Evolutionary conservation across 2,113 vertebrate genomes (phyloP).

Genomic region (Suricata suricatta): DNA sequence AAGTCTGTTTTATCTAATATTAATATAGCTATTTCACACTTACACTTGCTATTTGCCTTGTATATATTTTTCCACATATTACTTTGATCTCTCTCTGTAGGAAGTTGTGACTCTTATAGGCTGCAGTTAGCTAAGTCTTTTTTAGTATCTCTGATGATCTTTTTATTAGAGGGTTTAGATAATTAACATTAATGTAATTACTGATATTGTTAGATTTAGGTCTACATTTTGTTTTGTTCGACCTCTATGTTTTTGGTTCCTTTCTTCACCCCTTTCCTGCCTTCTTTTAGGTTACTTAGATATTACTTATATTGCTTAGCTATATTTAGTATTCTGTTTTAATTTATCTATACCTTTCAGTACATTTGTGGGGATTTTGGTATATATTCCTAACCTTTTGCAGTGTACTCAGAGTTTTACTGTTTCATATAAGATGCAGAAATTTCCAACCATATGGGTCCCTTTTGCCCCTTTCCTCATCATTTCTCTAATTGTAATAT

Average conservation of each 20-base stretch:
- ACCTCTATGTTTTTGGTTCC: constrained; percentile 11
- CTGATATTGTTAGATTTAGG: background rate
- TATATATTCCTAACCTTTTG: background rate
- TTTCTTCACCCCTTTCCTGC: background rate
- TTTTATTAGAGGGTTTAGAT: constrained; percentile 2
- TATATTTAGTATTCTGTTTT: constrained; percentile 20
- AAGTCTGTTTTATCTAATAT: background rate
- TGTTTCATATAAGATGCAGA: background rate
- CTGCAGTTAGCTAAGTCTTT: background rate
- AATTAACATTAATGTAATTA: background rate
- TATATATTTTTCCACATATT: background rate
- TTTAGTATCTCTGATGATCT: background rate
- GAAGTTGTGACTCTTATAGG: background rate
- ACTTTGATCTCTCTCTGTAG: background rate
- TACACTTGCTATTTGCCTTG: background rate
- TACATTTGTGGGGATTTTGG: background rate
- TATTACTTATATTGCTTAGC: background rate
- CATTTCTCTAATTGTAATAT: background rate
- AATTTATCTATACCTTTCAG: background rate
- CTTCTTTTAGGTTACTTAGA: background rate
- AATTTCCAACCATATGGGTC: background rate
- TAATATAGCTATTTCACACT: background rate
- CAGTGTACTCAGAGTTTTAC: background rate
- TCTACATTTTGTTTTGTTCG: constrained; percentile 2
- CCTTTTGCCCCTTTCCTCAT: background rate